Evolutionary conservation across 2,888 invertebrate species (phyloP), one percentile per base, ranked within the genome.

Genomic region (Pristionchus entomophagus): DNA sequence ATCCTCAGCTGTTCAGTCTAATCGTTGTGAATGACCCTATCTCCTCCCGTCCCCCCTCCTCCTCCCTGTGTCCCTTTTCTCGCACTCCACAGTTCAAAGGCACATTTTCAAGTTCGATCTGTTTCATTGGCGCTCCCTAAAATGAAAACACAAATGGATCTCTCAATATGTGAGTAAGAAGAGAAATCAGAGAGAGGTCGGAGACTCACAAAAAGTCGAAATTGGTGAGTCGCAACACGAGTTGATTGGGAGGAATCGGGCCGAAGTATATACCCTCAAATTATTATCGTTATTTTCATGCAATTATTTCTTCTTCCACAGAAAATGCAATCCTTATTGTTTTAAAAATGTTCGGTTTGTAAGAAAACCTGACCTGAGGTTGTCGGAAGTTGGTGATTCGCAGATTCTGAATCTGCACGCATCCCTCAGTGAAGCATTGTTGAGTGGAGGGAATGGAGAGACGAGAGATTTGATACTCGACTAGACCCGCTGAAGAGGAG

Each of bases 351-450:
- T n/a, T n/a, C n/a, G n/a, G n/a, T n/a, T 17, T 73, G 5, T 6
- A 73, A 14, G 17, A 19, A 41, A 26, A 41, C 14, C 45, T 12
- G 26, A 84, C 83, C 62, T 26, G 32, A 22, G 85, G 85, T 41
- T 85, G 85, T 2, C 85, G 51, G 59, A 85, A 85, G 22, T 56
- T 85, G 0, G 51, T 73, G 12, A 85, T 85, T n/a, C 85, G 49
- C 53, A 85, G 77, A 41, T 85, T 85, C 26, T 85, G 85, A 86
- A 90, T 90, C 86, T 91, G 90, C 26, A 93, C 92, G 86, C 93
- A 93, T 84, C 93, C 93, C 87, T 93, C 93, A 35, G 89, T 88
- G 88, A 93, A 93, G 84, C 93, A 93, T 86, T 93, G 93, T 73
- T 91, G 91, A 22, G 93, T 91, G 26, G 90, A 87, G 26, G 90